phyloP scores from a whole-genome alignment of 2,888 invertebrate species.

The Neocrepidodera transversa region DNA sequence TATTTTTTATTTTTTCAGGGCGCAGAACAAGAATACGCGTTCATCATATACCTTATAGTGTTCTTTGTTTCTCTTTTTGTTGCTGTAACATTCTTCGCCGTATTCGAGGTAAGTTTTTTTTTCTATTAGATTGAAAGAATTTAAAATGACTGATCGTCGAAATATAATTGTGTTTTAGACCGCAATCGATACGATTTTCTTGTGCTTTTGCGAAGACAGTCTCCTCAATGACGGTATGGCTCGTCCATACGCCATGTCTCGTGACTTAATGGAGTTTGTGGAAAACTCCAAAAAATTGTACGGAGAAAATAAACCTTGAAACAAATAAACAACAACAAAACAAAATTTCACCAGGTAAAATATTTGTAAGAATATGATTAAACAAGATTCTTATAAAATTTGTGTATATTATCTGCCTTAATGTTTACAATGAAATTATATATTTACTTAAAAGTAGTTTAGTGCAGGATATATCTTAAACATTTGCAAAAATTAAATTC shows the following conservation, averaged over 20 bases:
- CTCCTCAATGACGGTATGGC: constrained; percentile 48
- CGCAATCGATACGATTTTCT: constrained; percentile 1
- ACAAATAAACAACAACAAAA: constrained; percentile 9
- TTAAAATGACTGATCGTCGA: too few relatives aligned
- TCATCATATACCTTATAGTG: constrained; percentile 28
- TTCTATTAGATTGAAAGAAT: too few relatives aligned
- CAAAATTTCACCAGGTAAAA: background rate
- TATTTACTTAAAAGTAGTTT: background rate
- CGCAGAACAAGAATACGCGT: constrained; percentile 8
- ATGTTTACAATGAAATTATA: background rate
- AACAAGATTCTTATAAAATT: background rate
- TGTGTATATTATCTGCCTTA: background rate
- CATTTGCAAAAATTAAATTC: too few relatives aligned
- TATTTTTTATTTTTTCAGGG: constrained; percentile 26
- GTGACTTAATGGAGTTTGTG: constrained; percentile 41
- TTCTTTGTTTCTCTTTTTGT: constrained; percentile 34
- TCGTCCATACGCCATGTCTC: constrained; percentile 49
- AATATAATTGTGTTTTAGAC: constrained; percentile 25
- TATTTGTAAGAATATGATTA: background rate
- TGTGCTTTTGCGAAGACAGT: constrained; percentile 45
- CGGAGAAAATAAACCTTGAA: constrained; percentile 29
- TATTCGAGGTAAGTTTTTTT: constrained; percentile 39
- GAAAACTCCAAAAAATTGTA: constrained; percentile 5
- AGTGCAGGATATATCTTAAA: background rate
- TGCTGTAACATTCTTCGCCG: constrained; percentile 36